Conservation (phyloP, 2,888 invertebrate species). For the Andrena trimmerana region DNA sequence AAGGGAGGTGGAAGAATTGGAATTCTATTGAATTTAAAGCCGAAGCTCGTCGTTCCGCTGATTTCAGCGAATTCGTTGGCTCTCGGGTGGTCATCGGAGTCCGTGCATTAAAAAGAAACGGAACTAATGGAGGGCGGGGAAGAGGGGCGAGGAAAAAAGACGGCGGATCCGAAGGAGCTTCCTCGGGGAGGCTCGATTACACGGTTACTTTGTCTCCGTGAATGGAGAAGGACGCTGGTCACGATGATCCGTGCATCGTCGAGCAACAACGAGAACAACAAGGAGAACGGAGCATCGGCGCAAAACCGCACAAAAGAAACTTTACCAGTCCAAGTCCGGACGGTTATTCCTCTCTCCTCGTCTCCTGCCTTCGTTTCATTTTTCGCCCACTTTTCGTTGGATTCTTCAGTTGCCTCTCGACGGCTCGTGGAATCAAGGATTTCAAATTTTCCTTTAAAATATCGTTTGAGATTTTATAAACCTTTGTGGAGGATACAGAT, state of each 20-base stretch:
- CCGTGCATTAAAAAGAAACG: slow-evolving; percentile 19
- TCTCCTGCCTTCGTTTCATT: slow-evolving; percentile 10
- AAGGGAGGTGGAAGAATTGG: neutral
- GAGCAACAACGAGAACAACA: slow-evolving; percentile 41
- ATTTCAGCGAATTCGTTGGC: neutral
- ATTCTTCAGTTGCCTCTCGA: neutral
- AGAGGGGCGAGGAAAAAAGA: slow-evolving; percentile 25
- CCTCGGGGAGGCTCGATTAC: slow-evolving; percentile 75
- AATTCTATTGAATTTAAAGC: neutral
- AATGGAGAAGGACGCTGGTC: slow-evolving; percentile 69
- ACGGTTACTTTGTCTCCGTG: slow-evolving; percentile 81
- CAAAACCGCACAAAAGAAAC: slow-evolving; percentile 71
- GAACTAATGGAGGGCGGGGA: slow-evolving; percentile 12
- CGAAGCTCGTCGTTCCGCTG: neutral
- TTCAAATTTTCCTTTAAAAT: neutral
- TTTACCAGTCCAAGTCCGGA: slow-evolving; percentile 36
- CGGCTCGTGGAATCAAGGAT: neutral
- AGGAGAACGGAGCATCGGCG: slow-evolving; percentile 43
- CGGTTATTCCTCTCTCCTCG: slow-evolving; percentile 31
- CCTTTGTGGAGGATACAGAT: no score
- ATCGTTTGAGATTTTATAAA: no score
- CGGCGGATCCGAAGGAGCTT: slow-evolving; percentile 50
- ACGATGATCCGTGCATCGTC: slow-evolving; percentile 57
- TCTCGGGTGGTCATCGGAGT: neutral
- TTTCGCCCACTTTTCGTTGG: slow-evolving; percentile 8